These are phyloP conservation scores for Porites australiensis DNA, from an alignment of 64 coral and sea anemone species.

Conservation along the genomic window DNA sequence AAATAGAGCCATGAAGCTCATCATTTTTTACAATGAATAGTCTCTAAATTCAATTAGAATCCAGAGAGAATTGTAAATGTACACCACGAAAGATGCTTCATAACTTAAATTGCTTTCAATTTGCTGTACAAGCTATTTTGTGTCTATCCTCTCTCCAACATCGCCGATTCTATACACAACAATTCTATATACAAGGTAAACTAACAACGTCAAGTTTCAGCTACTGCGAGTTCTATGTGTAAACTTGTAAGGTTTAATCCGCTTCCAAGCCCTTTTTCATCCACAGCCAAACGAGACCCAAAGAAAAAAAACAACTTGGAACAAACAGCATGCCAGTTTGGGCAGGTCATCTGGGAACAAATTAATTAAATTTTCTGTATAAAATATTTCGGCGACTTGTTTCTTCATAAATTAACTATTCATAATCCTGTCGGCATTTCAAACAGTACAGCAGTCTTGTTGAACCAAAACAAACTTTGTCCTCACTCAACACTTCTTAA, in stretches of 20 bases:
- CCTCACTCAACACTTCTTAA: not conserved
- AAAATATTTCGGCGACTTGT: not conserved
- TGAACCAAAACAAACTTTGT: not conserved
- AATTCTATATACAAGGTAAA: slow-evolving; percentile 20
- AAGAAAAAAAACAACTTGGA: not conserved
- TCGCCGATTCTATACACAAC: slow-evolving; percentile 14
- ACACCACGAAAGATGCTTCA: slow-evolving; percentile 8
- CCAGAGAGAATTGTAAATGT: slow-evolving; percentile 40
- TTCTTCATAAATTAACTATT: slow-evolving; percentile 2
- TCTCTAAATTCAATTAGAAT: not conserved
- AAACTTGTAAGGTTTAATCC: not conserved
- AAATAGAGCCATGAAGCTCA: slow-evolving; percentile 16
- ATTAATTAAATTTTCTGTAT: not conserved
- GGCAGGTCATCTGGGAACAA: not conserved
- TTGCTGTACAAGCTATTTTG: slow-evolving; percentile 19
- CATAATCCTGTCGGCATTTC: not conserved
- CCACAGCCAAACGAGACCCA: not conserved
- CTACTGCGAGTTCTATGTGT: not conserved
- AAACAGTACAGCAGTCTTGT: not conserved
- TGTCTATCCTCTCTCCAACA: not conserved
- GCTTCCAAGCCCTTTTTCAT: not conserved
- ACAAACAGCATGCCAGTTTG: not conserved
- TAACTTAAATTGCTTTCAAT: slow-evolving; percentile 10
- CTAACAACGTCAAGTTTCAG: not conserved
- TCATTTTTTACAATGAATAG: slow-evolving; percentile 28